phyloP scores from a whole-genome alignment of 2,888 invertebrate species.

The Pandemis heparana region DNA sequence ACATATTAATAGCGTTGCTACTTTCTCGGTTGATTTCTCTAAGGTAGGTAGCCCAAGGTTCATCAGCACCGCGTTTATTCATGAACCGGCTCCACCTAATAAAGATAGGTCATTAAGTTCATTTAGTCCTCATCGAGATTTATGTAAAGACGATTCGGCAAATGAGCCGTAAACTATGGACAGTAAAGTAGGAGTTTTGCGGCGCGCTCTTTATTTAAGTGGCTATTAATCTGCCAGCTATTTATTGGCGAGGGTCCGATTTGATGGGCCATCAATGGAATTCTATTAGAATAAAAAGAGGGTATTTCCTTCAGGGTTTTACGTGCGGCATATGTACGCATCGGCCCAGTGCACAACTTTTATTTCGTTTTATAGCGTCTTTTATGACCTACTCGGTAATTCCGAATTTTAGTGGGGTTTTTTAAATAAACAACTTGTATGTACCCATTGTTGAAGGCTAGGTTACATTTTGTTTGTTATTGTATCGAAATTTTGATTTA shows the following conservation, averaged over 20 bases:
- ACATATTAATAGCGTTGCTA: too few species aligned
- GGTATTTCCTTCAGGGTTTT: slow-evolving; percentile 11
- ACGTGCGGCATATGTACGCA: slow-evolving; percentile 23
- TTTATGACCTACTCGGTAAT: slow-evolving; percentile 2
- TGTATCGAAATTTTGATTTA: too few species aligned
- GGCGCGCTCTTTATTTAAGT: slow-evolving; percentile 28
- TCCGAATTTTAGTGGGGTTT: background rate
- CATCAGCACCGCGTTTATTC: background rate
- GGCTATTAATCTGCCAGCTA: slow-evolving; percentile 34
- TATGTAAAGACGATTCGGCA: slow-evolving; percentile 29
- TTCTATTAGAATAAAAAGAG: slow-evolving; percentile 40
- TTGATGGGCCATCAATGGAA: slow-evolving; percentile 38
- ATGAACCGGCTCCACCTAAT: slow-evolving; percentile 11
- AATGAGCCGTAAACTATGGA: slow-evolving; percentile 26
- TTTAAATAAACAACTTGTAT: background rate
- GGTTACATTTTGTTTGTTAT: too few species aligned
- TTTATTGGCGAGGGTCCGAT: slow-evolving; percentile 25
- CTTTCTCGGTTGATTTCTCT: too few species aligned
- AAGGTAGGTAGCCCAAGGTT: background rate
- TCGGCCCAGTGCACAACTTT: slow-evolving; percentile 11
- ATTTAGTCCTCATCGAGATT: slow-evolving; percentile 27
- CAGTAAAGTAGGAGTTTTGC: slow-evolving; percentile 35
- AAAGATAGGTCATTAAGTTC: slow-evolving; percentile 23
- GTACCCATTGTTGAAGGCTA: background rate
- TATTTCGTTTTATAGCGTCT: slow-evolving; percentile 18